Base-by-base conservation (phyloP, 2,113 vertebrate genomes). In the Cervus canadensis region DNA sequence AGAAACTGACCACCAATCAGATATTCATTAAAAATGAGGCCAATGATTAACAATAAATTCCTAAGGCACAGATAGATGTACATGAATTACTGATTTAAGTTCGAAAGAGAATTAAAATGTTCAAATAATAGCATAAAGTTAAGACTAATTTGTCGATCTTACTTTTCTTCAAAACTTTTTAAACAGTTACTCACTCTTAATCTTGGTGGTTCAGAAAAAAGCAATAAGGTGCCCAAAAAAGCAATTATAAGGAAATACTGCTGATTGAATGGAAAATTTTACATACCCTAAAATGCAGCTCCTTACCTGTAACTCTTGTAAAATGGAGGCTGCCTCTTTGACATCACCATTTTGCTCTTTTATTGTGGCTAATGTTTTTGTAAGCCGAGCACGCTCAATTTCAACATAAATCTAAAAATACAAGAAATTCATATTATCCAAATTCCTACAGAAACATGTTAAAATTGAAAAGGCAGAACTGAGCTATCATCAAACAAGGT, bases 381-480 rank as follows among this genome's bases (percentile, higher is more conserved):
- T 99, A 93, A 99, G 98, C 71, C 99, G 99, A 64, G 99, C 99
- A 11, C 99, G 99, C 94, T 99, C 99, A 6, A 99, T 99, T 98
- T 99, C 99, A 85, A 99, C 99, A 28, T 99, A 99, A 59, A 99
- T 99, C 99, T 99, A 98, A 52, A 98, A 96, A 59, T 76, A 23
- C 54, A 14, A 93, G 48, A 97, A 57, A 95, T 16, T 17, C 48
- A 13, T 23, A 28, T 56, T 26, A 93, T 89, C 57, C 71, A 97
- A 97, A 90, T 59, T 86, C 40, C 11, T 76, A 74, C 3, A 76
- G 9, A 96, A 91, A 45, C 52, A 11, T 21, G 25, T 52, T 95
- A 95, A 71, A 82, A 83, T 57, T 93, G 94, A 96, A 88, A 95
- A 71, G 56, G 33, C 2, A 56, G 33, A 88, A 94, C 2, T 76